A percentile compares a stretch with the other conserved stretches of the same genome.
phyloP scores from a whole-genome alignment of 2,797 vertebrate species.

The Apogon talboti region DNA sequence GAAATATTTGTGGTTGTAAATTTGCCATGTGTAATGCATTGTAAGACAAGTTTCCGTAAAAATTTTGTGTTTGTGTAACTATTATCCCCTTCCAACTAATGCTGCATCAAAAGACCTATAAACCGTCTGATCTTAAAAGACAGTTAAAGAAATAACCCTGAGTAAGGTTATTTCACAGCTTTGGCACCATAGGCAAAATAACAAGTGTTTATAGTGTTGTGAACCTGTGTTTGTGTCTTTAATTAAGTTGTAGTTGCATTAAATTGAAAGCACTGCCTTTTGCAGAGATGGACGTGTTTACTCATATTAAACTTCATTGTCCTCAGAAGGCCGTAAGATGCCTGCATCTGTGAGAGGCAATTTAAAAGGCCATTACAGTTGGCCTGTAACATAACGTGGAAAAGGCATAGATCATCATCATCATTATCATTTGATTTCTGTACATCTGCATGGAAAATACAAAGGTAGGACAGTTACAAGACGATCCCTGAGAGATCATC shows the following conservation, averaged over 20 bases:
- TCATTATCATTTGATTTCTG: no score
- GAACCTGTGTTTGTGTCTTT: no score
- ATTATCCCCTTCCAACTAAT: neutral
- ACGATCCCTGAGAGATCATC: slow-evolving; percentile 53
- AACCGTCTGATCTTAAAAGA: slow-evolving; percentile 10
- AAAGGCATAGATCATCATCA: no score
- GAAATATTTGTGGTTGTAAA: slow-evolving; percentile 19
- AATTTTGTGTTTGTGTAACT: neutral
- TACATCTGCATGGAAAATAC: slow-evolving; percentile 46
- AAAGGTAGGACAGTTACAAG: slow-evolving; percentile 43
- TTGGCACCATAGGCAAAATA: slow-evolving; percentile 7
- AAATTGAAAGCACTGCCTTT: no score
- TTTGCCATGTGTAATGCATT: slow-evolving; percentile 5
- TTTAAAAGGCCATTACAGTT: neutral
- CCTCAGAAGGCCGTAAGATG: neutral
- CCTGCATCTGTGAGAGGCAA: slow-evolving; percentile 4
- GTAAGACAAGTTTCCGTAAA: neutral
- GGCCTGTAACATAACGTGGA: slow-evolving; percentile 3
- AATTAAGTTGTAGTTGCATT: no score
- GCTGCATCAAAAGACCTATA: neutral
- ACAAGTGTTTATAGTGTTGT: slow-evolving; percentile 4
- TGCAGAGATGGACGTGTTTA: neutral
- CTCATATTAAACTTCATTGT: neutral
- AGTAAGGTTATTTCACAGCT: slow-evolving; percentile 12
- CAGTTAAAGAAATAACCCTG: neutral